Conservation (phyloP, 2,797 vertebrate genomes). For the Enteromius thamalakanensis region DNA sequence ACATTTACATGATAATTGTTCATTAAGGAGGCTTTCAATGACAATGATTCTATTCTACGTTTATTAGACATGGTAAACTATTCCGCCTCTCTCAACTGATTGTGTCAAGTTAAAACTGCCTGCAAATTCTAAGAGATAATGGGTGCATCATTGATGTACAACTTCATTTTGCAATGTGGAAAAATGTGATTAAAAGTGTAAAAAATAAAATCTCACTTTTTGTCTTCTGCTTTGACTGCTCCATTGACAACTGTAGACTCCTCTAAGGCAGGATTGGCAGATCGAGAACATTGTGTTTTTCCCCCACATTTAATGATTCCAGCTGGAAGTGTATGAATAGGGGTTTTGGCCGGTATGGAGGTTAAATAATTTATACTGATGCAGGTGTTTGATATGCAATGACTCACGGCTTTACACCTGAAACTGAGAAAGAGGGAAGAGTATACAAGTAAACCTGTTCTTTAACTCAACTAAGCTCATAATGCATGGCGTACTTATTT, state of each 20-base stretch:
- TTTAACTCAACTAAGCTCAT: neutral
- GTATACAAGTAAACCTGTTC: neutral
- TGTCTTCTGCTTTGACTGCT: slow-evolving; percentile 56
- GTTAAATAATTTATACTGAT: slow-evolving; percentile 28
- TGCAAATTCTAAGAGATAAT: neutral
- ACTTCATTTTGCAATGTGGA: neutral
- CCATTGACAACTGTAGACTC: slow-evolving; percentile 86
- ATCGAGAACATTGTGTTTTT: slow-evolving; percentile 60
- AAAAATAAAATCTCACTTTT: slow-evolving; percentile 66
- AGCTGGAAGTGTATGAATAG: slow-evolving; percentile 34
- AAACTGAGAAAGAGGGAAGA: slow-evolving; percentile 14
- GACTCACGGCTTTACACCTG: slow-evolving; percentile 35
- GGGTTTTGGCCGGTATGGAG: neutral
- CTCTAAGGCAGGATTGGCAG: slow-evolving; percentile 77
- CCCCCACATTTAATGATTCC: slow-evolving; percentile 44
- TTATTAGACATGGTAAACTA: slow-evolving; percentile 22
- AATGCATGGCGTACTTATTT: neutral
- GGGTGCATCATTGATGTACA: neutral
- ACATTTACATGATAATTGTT: slow-evolving; percentile 22
- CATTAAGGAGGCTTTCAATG: slow-evolving; percentile 34
- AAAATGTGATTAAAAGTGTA: neutral
- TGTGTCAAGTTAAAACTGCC: neutral
- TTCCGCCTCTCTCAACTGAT: neutral
- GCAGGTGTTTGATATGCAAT: slow-evolving; percentile 18
- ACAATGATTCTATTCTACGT: slow-evolving; percentile 5